phyloP scores from a whole-genome alignment of 2,797 vertebrate genomes.

The Lateolabrax maculatus region DNA sequence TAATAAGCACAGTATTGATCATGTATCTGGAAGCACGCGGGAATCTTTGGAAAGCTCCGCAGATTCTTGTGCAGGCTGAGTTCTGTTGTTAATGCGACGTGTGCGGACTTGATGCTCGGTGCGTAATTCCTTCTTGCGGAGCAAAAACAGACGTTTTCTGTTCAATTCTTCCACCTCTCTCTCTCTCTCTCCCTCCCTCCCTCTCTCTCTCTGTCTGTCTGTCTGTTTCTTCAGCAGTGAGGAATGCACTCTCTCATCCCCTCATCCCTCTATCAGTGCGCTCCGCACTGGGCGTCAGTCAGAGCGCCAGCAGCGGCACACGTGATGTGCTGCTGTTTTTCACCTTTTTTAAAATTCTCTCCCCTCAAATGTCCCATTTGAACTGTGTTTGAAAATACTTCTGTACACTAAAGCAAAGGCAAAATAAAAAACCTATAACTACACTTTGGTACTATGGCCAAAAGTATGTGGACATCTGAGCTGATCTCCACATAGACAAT shows the following conservation, averaged over 20 bases:
- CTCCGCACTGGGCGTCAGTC: background rate
- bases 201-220: background rate
- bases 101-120: slow-evolving; percentile 76
- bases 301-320: background rate
- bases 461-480: background rate
- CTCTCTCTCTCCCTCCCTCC: background rate
- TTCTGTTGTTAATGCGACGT: slow-evolving; percentile 57
- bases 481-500: background rate
- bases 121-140: slow-evolving; percentile 52
- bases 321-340: background rate
- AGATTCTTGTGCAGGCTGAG: slow-evolving; percentile 46
- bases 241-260: slow-evolving; percentile 37
- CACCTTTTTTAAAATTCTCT: background rate
- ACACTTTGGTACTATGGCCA: no score
- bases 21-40: background rate
- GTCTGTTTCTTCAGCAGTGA: slow-evolving; percentile 4
- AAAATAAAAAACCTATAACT: no score
- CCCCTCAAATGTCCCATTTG: background rate
- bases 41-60: background rate
- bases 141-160: slow-evolving; percentile 66
- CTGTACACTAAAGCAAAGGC: background rate
- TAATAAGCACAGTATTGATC: background rate
- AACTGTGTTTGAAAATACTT: background rate
- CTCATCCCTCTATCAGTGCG: slow-evolving; percentile 2
- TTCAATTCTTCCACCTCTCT: slow-evolving; percentile 26